Base-by-base conservation (phyloP, 2,113 vertebrate genomes). In the Machaerirhynchus nigripectus region DNA sequence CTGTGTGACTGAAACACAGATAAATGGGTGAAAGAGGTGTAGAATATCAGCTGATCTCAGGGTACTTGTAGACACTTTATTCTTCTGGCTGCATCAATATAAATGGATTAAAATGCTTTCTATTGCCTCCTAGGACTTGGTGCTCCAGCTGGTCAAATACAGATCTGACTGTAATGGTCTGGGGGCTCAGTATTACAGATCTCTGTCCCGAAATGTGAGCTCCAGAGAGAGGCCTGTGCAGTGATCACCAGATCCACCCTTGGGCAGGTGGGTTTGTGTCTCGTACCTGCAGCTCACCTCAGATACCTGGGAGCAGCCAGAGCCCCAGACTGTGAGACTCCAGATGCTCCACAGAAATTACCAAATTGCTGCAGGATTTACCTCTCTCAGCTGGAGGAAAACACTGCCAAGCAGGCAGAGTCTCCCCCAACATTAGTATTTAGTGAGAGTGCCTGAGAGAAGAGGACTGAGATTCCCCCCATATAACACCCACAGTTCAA, bases 91-190 rank as follows among this genome's bases (percentile, higher is more conserved):
- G 47, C 90, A 80, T 85, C 87, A 63, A 80, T 77, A 81, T 22
- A 90, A 95, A 94, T 60, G 71, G 90, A 96, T 92, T 96, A 52
- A 94, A 96, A 96, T 49, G 59, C 44, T 75, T 94, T 84, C 82
- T 70, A 13, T 73, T 83, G 59, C 84, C 63, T 47, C 59, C 75
- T 40, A 37, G 82, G 85, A 63, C 47, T 71, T 6, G 2, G 44
- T 40, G 46, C 70, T 90, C 49, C 46, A 70, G 70, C 87, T 69
- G 63, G 75, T 91, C 71, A 85, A 83, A 88, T 70, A 77, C 1
- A 73, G 82, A 86, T 75, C 64, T 33, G 59, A 80, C 3, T 63
- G n/a, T 40, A 91, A 64, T 28, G 65, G 55, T 82, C 60, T 9
- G 1, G 15, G n/a, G 65, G 53, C 35, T 71, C 12, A 31, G 1